phyloP scores from a whole-genome alignment of 2,113 vertebrate species.

The Agelaius tricolor region DNA sequence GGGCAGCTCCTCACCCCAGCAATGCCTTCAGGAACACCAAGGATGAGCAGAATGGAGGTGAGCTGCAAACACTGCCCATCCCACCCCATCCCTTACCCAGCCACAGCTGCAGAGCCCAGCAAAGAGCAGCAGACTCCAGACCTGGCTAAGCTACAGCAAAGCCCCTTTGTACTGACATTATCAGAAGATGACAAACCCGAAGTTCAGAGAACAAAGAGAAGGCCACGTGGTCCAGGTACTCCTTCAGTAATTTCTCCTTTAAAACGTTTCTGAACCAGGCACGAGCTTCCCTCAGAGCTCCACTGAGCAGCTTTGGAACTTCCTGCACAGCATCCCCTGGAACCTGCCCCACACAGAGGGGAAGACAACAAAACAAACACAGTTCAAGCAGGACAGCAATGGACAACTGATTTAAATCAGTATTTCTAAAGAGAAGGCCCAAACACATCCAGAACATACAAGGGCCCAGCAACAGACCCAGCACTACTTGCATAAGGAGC shows the following conservation, averaged over 20 bases:
- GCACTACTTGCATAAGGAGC: not conserved
- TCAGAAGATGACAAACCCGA: slow-evolving; percentile 3
- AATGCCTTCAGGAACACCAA: not conserved
- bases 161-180: not conserved
- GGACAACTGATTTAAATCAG: not conserved
- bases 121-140: not conserved
- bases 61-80: not conserved
- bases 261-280: slow-evolving; percentile 15
- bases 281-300: not conserved
- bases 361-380: not conserved
- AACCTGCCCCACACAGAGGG: not conserved
- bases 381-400: not conserved
- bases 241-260: not conserved
- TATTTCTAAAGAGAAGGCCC: not conserved
- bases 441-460: not conserved
- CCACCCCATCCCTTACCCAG: not conserved
- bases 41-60: not conserved
- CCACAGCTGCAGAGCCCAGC: not conserved
- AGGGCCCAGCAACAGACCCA: not conserved
- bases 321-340: not conserved
- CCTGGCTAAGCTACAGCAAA: not conserved
- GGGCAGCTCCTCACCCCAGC: not conserved
- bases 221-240: accelerated
- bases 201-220: not conserved
- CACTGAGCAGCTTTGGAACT: not conserved